Percentiles rank a stretch among this genome's conserved stretches.
Evolutionary conservation across 2,113 vertebrate genomes (phyloP).

Genomic region (Propithecus coquereli): DNA sequence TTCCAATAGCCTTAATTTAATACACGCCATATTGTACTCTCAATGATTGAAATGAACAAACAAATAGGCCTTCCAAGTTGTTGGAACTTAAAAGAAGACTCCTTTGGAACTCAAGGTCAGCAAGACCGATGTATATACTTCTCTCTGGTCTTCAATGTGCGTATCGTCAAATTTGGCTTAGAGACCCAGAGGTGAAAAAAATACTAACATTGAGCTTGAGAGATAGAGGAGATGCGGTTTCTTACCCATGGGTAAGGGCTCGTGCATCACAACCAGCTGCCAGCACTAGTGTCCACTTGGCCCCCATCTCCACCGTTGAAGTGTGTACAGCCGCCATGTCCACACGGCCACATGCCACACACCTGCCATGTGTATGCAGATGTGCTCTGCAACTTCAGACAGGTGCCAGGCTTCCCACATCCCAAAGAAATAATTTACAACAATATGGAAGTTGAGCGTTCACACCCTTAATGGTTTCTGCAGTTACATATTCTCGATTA

Average conservation of each 20-base stretch:
- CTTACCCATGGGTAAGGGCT: accelerated
- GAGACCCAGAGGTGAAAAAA: too few relatives aligned
- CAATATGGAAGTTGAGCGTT: not conserved
- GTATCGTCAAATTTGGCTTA: accelerated
- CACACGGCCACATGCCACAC: not conserved
- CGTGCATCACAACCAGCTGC: accelerated
- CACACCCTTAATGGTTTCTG: slow-evolving; percentile 60
- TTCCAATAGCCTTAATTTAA: not conserved
- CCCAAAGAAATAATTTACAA: slow-evolving; percentile 30
- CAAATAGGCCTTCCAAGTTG: not conserved
- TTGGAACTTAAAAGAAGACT: not conserved
- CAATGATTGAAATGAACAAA: not conserved
- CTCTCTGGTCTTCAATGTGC: not conserved
- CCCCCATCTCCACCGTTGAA: accelerated
- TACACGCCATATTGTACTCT: not conserved
- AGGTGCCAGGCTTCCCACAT: not conserved
- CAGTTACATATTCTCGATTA: slow-evolving; percentile 44
- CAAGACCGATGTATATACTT: accelerated
- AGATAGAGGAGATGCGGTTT: accelerated
- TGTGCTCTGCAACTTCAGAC: accelerated
- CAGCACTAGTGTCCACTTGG: accelerated
- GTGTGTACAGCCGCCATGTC: accelerated
- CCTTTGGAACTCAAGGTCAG: not conserved
- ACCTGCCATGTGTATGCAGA: not conserved
- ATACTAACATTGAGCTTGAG: accelerated